Base-by-base conservation (phyloP, 2,888 invertebrate species). In the Artemia sinica region DNA sequence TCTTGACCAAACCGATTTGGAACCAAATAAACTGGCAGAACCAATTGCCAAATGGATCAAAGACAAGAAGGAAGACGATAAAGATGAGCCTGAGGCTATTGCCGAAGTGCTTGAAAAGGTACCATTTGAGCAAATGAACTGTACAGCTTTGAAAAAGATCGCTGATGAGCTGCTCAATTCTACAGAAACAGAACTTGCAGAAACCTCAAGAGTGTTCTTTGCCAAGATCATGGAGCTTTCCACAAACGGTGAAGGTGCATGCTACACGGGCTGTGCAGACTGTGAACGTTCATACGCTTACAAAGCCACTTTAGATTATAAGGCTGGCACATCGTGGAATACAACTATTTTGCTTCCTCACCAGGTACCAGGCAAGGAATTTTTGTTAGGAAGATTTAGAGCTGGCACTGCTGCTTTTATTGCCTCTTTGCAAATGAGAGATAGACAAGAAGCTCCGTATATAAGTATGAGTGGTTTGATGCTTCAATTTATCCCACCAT, bases 161-260 rank as follows among this genome's bases (percentile, higher is more conserved):
- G 58, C 58, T 18, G 58, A 58, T 18, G 58, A 58, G 58, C 58
- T 58, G 58, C 14, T n/a, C 14, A 18, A 58, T 58, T 14, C 8
- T 18, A n/a, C n/a, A 18, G 58, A 58, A 14, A n/a, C 58, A 58
- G 18, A 58, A 18, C 58, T 58, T 0, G 58, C 58, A n/a, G 58
- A 58, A 18, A 18, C 58, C 58, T n/a, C 58, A 8, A 58, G 18
- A 18, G 58, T 58, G 11, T 58, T 14, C 58, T 18, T 58, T 18
- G 18, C n/a, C 14, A n/a, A 18, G 8, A 58, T 58, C 58, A 58
- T 58, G 58, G 58, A 58, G n/a, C 58, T 58, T n/a, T 58, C 58
- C n/a, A 58, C 58, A 58, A 58, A 58, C 58, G 58, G 58, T 18
- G 18, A 58, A 18, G 58, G 58, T 9, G 14, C 58, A 8, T 58